phyloP scores from a whole-genome alignment of 1,140 invertebrate genomes.

The Pygmarrhopalites habei region DNA sequence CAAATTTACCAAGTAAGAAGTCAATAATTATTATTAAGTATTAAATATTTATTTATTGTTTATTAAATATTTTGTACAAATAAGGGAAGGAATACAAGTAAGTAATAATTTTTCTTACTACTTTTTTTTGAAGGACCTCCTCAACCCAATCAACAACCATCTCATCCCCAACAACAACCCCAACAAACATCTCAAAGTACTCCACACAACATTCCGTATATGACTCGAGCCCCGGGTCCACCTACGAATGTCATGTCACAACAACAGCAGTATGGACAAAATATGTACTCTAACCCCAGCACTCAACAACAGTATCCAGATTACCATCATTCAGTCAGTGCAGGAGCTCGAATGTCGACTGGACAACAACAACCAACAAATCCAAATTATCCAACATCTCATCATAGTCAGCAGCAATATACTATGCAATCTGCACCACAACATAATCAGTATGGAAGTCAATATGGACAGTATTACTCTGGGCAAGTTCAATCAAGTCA shows the following conservation, averaged over 20 bases:
- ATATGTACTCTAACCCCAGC: conserved; percentile 37
- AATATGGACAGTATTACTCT: conserved; percentile 39
- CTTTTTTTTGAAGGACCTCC: too few species aligned
- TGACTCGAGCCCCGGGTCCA: conserved; percentile 52
- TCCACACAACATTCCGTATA: conserved; percentile 46
- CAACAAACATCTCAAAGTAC: conserved; percentile 34
- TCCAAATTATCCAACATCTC: conserved; percentile 15
- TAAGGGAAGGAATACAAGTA: too few species aligned
- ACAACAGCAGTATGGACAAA: conserved; percentile 42
- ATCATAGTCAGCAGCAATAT: conserved; percentile 34
- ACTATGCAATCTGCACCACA: conserved; percentile 22
- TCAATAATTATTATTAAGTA: too few species aligned
- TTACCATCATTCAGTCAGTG: conserved; percentile 30
- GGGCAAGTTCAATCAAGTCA: conserved; percentile 22
- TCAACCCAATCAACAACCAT: too few species aligned
- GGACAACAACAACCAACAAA: conserved; percentile 14
- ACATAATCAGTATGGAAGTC: conserved; percentile 37
- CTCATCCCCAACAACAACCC: too few species aligned
- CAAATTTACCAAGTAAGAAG: too few species aligned
- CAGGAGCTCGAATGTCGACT: conserved; percentile 16
- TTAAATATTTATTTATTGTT: too few species aligned
- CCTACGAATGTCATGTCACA: conserved; percentile 44
- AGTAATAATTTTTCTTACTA: too few species aligned
- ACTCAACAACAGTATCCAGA: conserved; percentile 39
- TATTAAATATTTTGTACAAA: too few species aligned